A percentile compares a stretch with the other conserved stretches of the same genome.
These are phyloP conservation scores for Scelioninae gen. 2 DNA, from an alignment of 2,888 invertebrate species.

Conservation along the genomic window DNA sequence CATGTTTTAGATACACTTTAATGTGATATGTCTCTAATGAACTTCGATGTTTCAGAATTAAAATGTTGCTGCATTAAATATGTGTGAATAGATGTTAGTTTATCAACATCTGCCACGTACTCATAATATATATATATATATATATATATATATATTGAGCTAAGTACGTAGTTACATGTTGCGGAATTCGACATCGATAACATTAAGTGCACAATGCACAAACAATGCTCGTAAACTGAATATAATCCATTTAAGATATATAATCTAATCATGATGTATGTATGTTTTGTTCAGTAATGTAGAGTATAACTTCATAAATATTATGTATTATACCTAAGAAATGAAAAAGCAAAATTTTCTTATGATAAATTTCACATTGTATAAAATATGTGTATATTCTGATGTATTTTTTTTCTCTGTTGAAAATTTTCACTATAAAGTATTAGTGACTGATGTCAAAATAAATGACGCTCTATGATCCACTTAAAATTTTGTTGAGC, in stretches of 20 bases:
- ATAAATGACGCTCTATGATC: too few species aligned
- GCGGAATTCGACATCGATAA: slow-evolving; percentile 33
- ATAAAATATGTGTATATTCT: slow-evolving; percentile 63
- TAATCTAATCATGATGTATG: slow-evolving; percentile 70
- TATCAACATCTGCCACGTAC: neutral
- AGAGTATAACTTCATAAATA: slow-evolving; percentile 73
- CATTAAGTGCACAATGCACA: slow-evolving; percentile 38
- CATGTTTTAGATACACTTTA: slow-evolving; percentile 74
- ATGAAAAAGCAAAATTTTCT: slow-evolving; percentile 64
- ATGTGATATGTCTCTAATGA: slow-evolving; percentile 68
- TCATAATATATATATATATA: neutral
- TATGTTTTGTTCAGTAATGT: slow-evolving; percentile 72
- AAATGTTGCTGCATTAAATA: slow-evolving; percentile 56
- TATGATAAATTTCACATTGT: slow-evolving; percentile 68
- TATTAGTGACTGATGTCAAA: too few species aligned
- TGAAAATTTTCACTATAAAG: too few species aligned
- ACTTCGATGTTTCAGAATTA: slow-evolving; percentile 63
- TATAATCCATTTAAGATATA: slow-evolving; percentile 65
- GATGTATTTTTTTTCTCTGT: too few species aligned
- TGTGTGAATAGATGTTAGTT: slow-evolving; percentile 14
- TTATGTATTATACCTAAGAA: slow-evolving; percentile 70
- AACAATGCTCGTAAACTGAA: slow-evolving; percentile 47
- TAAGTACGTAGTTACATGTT: slow-evolving; percentile 36
- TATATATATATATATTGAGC: too few species aligned
- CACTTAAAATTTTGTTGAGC: too few species aligned